phyloP scores from a whole-genome alignment of 92 coral and sea anemone species.

The Palythoa heliodiscus region DNA sequence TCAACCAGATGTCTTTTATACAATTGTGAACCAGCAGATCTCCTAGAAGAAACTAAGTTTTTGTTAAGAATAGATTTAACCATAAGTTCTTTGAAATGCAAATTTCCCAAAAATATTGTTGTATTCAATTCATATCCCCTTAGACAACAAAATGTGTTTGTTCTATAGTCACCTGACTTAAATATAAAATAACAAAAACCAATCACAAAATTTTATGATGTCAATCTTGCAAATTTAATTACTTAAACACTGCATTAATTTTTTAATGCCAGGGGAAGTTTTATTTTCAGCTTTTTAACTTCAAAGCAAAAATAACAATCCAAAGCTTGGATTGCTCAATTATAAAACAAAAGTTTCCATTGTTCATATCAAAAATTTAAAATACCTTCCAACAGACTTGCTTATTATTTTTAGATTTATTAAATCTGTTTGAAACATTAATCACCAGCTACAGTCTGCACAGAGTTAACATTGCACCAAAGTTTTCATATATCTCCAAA shows the following conservation, averaged over 20 bases:
- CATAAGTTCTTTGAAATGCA: constrained; percentile 28
- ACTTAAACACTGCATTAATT: background rate
- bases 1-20: background rate
- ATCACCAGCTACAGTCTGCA: background rate
- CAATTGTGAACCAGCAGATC: background rate
- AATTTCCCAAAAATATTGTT: constrained; percentile 10
- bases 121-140: background rate
- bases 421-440: background rate
- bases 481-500: background rate
- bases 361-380: background rate
- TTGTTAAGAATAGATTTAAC: background rate
- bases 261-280: background rate
- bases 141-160: background rate
- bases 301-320: constrained; percentile 15
- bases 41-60: background rate
- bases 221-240: background rate
- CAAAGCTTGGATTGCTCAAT: background rate
- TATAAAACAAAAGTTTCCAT: background rate
- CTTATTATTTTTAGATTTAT: background rate
- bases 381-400: background rate
- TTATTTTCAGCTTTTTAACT: background rate
- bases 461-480: background rate
- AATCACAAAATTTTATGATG: background rate
- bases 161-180: constrained; percentile 31
- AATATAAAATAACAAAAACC: constrained; percentile 14